Evolutionary conservation across 2,797 vertebrate genomes (phyloP).

Genomic region (Meda fulgida): DNA sequence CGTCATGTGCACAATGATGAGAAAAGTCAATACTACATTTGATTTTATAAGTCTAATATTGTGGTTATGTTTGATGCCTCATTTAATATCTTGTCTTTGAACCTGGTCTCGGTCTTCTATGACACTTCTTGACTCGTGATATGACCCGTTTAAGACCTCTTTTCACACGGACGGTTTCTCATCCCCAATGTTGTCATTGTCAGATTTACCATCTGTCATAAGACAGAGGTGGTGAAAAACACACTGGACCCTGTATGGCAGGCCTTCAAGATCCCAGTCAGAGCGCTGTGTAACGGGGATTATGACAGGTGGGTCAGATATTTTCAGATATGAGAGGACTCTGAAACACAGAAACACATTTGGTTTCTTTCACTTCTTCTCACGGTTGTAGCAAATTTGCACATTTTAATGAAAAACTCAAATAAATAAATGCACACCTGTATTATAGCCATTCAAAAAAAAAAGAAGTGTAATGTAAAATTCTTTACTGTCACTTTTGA

Average conservation of each 20-base stretch:
- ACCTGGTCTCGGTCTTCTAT: not conserved
- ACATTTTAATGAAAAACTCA: not conserved
- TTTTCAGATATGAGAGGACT: not conserved
- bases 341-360: not conserved
- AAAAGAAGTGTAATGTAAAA: not conserved
- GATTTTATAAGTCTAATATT: not conserved
- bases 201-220: conserved; percentile 92
- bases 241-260: conserved; percentile 94
- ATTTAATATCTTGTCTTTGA: not conserved
- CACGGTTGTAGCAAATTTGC: not conserved
- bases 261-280: conserved; percentile 91
- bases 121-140: not conserved
- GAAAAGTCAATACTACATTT: not conserved
- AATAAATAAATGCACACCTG: too few relatives aligned
- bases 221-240: conserved; percentile 93
- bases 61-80: not conserved
- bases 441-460: not conserved
- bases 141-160: not conserved
- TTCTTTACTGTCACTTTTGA: not conserved
- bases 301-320: conserved; percentile 83
- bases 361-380: not conserved
- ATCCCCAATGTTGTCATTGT: not conserved
- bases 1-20: too few relatives aligned
- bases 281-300: conserved; percentile 92
- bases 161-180: conserved; percentile 16